Percentiles rank a stretch among this genome's conserved stretches.
Evolutionary conservation across 2,888 invertebrate genomes (phyloP).

Genomic region (Drosophila algonquin): DNA sequence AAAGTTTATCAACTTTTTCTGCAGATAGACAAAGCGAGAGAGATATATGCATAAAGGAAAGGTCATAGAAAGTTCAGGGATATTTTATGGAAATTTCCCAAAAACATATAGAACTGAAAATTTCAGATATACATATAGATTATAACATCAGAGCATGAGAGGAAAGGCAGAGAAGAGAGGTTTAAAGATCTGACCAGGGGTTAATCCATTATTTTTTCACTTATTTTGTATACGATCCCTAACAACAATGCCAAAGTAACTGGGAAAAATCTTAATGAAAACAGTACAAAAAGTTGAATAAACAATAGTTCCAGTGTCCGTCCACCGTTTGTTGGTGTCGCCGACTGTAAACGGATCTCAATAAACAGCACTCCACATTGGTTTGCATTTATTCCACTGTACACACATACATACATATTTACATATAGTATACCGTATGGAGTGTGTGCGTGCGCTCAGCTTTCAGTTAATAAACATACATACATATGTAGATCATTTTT

Average conservation of each 20-base stretch:
- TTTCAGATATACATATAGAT: neutral
- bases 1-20: constrained; percentile 6
- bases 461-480: neutral
- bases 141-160: neutral
- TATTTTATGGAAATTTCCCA: neutral
- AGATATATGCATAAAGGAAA: constrained; percentile 39
- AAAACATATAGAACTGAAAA: neutral
- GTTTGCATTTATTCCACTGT: neutral
- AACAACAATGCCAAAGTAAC: neutral
- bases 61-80: neutral
- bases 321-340: neutral
- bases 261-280: neutral
- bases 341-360: neutral
- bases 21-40: constrained; percentile 9
- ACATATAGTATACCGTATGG: neutral
- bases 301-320: neutral
- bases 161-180: neutral
- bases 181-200: neutral
- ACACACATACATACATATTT: neutral
- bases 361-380: neutral
- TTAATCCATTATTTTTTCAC: neutral
- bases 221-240: neutral
- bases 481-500: too few species aligned
- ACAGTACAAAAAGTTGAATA: neutral
- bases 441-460: neutral